Evolutionary conservation across 2,888 invertebrate species (phyloP), one percentile per base, ranked within the genome.

Genomic region (Scaptomyza tumidula): DNA sequence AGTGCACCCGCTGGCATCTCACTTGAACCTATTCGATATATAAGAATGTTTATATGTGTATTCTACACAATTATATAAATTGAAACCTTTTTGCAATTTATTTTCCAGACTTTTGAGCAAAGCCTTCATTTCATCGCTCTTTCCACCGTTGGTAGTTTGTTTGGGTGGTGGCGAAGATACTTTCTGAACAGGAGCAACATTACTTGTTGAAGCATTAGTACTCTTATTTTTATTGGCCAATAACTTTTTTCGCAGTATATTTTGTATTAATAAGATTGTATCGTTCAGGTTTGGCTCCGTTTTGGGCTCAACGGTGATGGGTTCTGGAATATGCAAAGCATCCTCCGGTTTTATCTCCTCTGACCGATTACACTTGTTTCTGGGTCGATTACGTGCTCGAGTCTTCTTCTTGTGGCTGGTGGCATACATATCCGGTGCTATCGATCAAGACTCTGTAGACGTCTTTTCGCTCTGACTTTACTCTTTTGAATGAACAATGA

Each of bases 331-430:
- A 13, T 7, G n/a, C 11, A 29, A 39, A 11, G 10, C 46, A 6
- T 56, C 52, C 19, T 14, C 43, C 4, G 14, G 46, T 14, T 13
- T 27, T 1, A 29, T 33, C 0, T 55, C 63, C 5, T 45, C 58
- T 11, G 41, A 33, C 1, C 75, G 86, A 64, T 90, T 90, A 14
- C 86, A 84, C 64, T 90, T 91, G 66, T 90, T 90, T 73, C 70
- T 84, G 10, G 90, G 78, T 14, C 90, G 78, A 78, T 90, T 90
- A 58, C 90, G 88, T 60, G 80, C 75, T 49, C 90, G 84, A 0
- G 75, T 46, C 52, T 86, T 89, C 58, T 90, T 90, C 58, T 86
- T 89, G 43, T 84, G 82, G 13, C 48, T 70, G 14, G 58, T 70
- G n/a, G 59, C 69, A 50, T 84, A 57, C 83, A 76, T 82, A 48